phyloP scores from a whole-genome alignment of 2,797 vertebrate genomes.

The Chelon labrosus region DNA sequence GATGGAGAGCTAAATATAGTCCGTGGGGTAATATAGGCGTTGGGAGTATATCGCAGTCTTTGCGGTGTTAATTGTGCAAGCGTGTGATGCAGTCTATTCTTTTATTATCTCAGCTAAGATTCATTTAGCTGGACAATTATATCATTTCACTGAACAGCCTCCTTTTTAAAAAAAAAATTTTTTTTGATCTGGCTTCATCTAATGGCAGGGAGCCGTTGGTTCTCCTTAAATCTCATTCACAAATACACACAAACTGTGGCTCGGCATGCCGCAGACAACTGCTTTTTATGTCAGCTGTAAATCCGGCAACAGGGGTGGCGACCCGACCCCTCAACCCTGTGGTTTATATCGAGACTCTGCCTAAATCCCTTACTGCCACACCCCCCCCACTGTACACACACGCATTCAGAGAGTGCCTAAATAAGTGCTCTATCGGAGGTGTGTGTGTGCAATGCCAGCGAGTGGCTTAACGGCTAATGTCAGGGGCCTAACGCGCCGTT shows the following conservation, averaged over 20 bases:
- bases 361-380: constrained; percentile 12
- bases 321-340: constrained; percentile 1
- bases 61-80: constrained; percentile 30
- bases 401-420: constrained; percentile 4
- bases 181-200: constrained; percentile 15
- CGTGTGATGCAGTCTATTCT: constrained; percentile 10
- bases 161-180: background rate
- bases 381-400: background rate
- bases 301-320: background rate
- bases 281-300: constrained; percentile 15
- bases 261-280: background rate
- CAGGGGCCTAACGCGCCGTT: constrained; percentile 44
- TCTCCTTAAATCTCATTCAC: background rate
- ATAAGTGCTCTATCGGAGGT: constrained; percentile 36
- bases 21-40: constrained; percentile 39
- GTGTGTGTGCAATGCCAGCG: constrained; percentile 16
- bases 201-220: background rate
- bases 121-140: constrained; percentile 8
- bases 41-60: constrained; percentile 33
- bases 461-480: constrained; percentile 45
- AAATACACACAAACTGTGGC: background rate
- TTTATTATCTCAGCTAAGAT: constrained; percentile 13
- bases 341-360: constrained; percentile 17
- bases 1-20: constrained; percentile 70
- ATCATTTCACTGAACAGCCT: background rate